Base-by-base conservation (phyloP, 2,888 invertebrate genomes). In the Taenaris catops region DNA sequence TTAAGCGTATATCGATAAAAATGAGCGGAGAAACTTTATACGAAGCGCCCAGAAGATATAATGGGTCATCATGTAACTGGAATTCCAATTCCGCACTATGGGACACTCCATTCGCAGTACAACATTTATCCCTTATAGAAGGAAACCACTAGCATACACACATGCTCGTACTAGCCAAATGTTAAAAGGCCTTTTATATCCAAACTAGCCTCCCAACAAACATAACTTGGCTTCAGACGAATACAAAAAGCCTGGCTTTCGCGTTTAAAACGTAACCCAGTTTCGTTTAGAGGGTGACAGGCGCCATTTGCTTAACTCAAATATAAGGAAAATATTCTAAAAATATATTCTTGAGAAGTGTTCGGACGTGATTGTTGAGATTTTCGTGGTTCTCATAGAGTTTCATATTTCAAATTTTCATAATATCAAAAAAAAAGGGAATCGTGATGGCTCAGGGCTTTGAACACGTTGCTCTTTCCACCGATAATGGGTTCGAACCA, bases 281-380 rank as follows among this genome's bases (percentile, higher is more conserved):
- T 44, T 46, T 44, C 41, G 42, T 39, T 36, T 27, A 21, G 31
- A 16, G 32, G 36, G 34, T 46, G 44, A 46, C 46, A 44, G 36
- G 18, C 38, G 32, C 38, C 41, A 44, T 46, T 46, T 46, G 44
- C 37, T 35, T 28, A 28, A 21, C 20, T 37, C 34, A 32, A 38
- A 44, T 23, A 19, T 34, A 24, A 19, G 16, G 38, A 7, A 36
- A 36, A 36, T 29, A 19, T 14, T 37, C 27, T 38, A 38, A 44
- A 41, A 44, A 44, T 44, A 44, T 27, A 12, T 28, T 24, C 9
- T 8, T 9, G 21, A 31, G 31, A 31, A 21, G 31, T 19, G 31
- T 16, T 16, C 16, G 31, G 31, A 23, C 31, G 23, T 31, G 31
- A 14, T 16, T 9, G 23, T 6, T 29, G 21, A 9, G 31, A 31